Evolutionary conservation across 2,797 vertebrate species (phyloP).

Genomic region (Gymnopithys bicolor): DNA sequence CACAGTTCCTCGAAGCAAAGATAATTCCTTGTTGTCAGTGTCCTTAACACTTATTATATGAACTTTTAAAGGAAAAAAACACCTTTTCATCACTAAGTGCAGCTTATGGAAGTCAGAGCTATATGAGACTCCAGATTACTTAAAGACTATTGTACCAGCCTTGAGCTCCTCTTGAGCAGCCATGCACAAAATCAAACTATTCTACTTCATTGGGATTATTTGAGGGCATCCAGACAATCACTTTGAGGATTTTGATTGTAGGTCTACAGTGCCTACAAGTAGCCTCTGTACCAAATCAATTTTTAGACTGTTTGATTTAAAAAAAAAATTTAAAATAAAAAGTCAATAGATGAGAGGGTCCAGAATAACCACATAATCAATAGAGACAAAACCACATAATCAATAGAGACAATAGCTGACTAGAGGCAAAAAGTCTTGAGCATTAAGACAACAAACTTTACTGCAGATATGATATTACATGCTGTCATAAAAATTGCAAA

Average conservation of each 20-base stretch:
- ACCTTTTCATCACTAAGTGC: neutral
- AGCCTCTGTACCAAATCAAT: neutral
- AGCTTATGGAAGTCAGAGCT: neutral
- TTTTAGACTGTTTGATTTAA: neutral
- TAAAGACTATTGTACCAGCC: neutral
- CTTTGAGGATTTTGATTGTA: neutral
- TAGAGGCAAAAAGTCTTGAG: neutral
- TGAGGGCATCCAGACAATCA: neutral
- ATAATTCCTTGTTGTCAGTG: constrained; percentile 21
- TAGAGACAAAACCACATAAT: neutral
- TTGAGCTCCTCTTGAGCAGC: neutral
- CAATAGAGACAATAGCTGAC: neutral
- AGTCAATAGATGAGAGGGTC: neutral
- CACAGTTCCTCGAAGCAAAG: constrained; percentile 37
- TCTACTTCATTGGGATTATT: neutral
- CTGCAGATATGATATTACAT: neutral
- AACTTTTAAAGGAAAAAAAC: neutral
- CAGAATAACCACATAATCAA: neutral
- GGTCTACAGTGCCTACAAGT: neutral
- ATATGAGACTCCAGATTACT: neutral
- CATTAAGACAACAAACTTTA: neutral
- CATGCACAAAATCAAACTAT: neutral
- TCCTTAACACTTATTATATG: neutral
- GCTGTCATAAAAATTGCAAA: neutral
- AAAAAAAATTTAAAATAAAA: neutral